Evolutionary conservation across 2,113 vertebrate species (phyloP).

Genomic region (Halichoeres trimaculatus): DNA sequence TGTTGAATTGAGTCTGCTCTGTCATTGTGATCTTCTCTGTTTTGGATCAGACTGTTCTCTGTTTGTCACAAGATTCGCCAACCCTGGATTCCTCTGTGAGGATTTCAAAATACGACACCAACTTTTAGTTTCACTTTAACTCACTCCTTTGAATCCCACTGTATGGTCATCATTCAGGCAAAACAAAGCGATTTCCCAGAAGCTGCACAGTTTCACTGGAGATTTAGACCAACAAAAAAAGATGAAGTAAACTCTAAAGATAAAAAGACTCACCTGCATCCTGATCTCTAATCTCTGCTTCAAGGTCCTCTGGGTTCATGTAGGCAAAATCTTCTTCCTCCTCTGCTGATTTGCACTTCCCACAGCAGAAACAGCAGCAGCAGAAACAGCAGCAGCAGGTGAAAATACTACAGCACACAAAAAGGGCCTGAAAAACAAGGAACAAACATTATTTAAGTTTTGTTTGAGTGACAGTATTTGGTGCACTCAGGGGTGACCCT

Average conservation of each 20-base stretch:
- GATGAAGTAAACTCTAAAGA: neutral
- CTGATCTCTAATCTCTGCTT: constrained; percentile 80
- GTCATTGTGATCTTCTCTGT: neutral
- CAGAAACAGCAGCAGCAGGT: constrained; percentile 88
- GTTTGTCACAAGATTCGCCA: neutral
- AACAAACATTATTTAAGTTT: neutral
- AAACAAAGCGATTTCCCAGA: neutral
- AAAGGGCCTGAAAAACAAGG: constrained; percentile 75
- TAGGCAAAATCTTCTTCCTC: constrained; percentile 67
- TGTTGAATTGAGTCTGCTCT: neutral
- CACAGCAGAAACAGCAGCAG: constrained; percentile 93
- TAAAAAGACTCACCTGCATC: constrained; percentile 58
- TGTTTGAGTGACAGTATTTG: too few relatives aligned
- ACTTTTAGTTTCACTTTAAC: neutral
- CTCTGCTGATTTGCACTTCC: constrained; percentile 69
- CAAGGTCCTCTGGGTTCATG: constrained; percentile 83
- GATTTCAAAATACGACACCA: neutral
- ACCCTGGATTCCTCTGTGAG: neutral
- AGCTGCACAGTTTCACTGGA: neutral
- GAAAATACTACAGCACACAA: constrained; percentile 80
- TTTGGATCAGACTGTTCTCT: neutral
- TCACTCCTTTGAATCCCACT: neutral
- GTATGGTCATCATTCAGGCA: neutral
- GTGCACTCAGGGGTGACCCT: neutral
- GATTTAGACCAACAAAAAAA: too few relatives aligned